Percentiles rank a stretch among this genome's conserved stretches.
Evolutionary conservation across 2,113 vertebrate genomes (phyloP).

Genomic region (Gulo gulo): DNA sequence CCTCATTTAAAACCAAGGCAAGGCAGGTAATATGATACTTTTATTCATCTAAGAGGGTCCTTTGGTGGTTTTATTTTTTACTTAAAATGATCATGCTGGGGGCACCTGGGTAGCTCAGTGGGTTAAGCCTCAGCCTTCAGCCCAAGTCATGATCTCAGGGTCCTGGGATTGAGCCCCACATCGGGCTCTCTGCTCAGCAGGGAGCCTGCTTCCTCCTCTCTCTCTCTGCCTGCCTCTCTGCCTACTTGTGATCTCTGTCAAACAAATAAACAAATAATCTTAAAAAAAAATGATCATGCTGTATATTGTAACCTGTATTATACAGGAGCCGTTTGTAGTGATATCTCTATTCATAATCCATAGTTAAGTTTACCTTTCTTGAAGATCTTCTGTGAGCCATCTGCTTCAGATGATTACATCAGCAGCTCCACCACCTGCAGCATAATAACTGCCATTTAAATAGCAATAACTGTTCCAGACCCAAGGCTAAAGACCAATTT

Average conservation of each 20-base stretch:
- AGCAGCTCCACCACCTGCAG: too few relatives aligned
- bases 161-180: too few relatives aligned
- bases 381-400: background rate
- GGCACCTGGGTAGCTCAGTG: too few relatives aligned
- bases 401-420: background rate
- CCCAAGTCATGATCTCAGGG: too few relatives aligned
- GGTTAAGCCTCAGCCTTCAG: too few relatives aligned
- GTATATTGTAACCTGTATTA: background rate
- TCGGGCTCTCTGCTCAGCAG: too few relatives aligned
- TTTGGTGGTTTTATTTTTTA: background rate
- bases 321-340: background rate
- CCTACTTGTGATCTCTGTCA: too few relatives aligned
- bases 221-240: too few relatives aligned
- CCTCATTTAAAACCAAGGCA: background rate
- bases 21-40: background rate
- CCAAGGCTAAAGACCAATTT: background rate
- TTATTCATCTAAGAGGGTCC: background rate
- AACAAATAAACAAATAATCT: too few relatives aligned
- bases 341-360: background rate
- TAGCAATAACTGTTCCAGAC: background rate
- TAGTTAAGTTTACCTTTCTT: background rate
- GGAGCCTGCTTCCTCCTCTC: too few relatives aligned
- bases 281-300: background rate
- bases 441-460: background rate
- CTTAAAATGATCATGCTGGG: background rate